Conservation (phyloP, 2,797 vertebrate species). For the Gallinago stenura region DNA sequence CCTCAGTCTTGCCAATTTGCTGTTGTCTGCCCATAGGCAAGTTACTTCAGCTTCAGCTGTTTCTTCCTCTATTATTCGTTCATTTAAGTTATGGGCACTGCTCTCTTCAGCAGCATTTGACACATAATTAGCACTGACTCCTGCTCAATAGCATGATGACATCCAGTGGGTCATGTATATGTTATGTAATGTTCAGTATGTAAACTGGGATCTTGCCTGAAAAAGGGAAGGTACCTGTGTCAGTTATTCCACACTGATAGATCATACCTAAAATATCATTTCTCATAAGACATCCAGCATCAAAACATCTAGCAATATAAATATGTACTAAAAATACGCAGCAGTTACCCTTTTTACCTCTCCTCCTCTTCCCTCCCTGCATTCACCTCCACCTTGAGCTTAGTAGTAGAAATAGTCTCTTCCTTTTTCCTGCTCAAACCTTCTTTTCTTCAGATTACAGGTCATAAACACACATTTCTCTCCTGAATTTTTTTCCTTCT, state of each 20-base stretch:
- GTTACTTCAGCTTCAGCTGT: neutral
- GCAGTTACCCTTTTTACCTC: neutral
- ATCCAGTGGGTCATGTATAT: neutral
- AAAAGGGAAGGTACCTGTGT: neutral
- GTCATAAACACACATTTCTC: neutral
- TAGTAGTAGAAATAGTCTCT: neutral
- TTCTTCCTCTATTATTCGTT: neutral
- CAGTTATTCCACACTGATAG: neutral
- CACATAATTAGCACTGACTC: neutral
- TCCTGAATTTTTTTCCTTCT: neutral
- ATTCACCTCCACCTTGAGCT: neutral
- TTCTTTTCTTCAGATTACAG: neutral
- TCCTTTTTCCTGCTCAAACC: neutral
- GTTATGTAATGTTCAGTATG: neutral
- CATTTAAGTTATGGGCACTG: neutral
- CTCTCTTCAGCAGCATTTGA: neutral
- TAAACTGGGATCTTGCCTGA: neutral
- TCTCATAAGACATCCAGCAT: neutral
- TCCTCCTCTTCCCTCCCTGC: neutral
- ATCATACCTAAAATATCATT: neutral
- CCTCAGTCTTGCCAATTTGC: neutral
- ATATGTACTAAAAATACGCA: neutral
- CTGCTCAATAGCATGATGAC: neutral
- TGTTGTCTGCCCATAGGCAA: neutral
- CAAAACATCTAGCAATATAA: neutral